These are phyloP conservation scores for Stichodactyla mertensii DNA, from an alignment of 64 coral and sea anemone genomes.

Conservation along the genomic window DNA sequence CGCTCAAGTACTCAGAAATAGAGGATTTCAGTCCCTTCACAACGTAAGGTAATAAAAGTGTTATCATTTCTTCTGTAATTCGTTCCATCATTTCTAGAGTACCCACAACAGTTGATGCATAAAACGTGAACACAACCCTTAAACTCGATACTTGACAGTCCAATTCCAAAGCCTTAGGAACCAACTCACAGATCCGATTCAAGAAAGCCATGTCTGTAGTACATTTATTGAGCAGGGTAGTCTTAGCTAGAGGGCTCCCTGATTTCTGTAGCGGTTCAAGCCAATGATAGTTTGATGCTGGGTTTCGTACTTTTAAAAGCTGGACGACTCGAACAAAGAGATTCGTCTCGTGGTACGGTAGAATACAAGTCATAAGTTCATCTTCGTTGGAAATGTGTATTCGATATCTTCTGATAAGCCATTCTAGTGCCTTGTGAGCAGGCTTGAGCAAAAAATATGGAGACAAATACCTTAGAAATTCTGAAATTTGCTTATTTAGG, in stretches of 20 bases:
- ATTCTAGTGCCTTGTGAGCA: constrained; percentile 87
- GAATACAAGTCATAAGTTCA: constrained; percentile 60
- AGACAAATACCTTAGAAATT: constrained; percentile 76
- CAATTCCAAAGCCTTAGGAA: constrained; percentile 31
- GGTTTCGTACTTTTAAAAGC: constrained; percentile 59
- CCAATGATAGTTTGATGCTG: constrained; percentile 82
- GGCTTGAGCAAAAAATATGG: constrained; percentile 94
- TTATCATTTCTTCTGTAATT: constrained; percentile 77
- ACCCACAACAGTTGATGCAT: constrained; percentile 85
- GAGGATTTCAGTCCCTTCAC: constrained; percentile 69
- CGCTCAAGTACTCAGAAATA: constrained; percentile 48
- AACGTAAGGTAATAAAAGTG: constrained; percentile 54
- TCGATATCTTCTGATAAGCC: constrained; percentile 83
- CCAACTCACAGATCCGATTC: constrained; percentile 68
- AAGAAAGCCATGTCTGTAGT: constrained; percentile 68
- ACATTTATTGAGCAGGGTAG: constrained; percentile 76
- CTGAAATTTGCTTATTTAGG: constrained; percentile 63
- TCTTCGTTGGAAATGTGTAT: constrained; percentile 78
- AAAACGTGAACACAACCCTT: constrained; percentile 83
- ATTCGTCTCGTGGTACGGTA: constrained; percentile 94
- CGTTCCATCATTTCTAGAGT: constrained; percentile 62
- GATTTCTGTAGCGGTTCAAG: constrained; percentile 70
- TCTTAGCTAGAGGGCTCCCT: constrained; percentile 64
- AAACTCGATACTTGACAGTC: constrained; percentile 55
- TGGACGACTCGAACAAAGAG: constrained; percentile 86